These are phyloP conservation scores for Sialis fuliginosa DNA, from an alignment of 2,888 invertebrate genomes.

Conservation along the genomic window DNA sequence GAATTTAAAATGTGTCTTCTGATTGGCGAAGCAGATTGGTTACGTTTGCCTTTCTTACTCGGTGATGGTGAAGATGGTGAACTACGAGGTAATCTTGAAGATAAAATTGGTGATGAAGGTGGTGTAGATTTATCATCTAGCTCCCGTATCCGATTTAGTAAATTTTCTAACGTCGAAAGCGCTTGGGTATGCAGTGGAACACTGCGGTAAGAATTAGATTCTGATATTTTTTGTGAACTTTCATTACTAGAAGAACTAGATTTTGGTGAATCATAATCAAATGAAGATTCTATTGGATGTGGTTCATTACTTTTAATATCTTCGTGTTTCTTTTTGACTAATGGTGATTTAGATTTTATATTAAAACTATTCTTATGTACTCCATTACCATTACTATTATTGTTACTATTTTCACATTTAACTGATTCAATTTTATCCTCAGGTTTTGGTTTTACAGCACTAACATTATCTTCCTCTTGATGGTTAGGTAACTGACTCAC, in stretches of 20 bases:
- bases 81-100: slow-evolving; percentile 51
- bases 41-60: slow-evolving; percentile 51
- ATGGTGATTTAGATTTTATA: too few species aligned
- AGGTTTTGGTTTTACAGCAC: too few species aligned
- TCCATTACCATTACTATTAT: too few species aligned
- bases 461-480: slow-evolving; percentile 14
- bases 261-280: neutral
- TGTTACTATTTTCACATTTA: too few species aligned
- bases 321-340: too few species aligned
- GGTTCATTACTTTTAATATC: too few species aligned
- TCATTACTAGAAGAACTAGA: slow-evolving; percentile 8
- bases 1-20: slow-evolving; percentile 65
- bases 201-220: slow-evolving; percentile 6
- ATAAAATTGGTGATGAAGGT: slow-evolving; percentile 27
- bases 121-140: slow-evolving; percentile 31
- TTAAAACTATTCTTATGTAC: too few species aligned
- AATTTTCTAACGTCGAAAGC: slow-evolving; percentile 36
- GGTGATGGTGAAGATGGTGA: slow-evolving; percentile 60
- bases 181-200: slow-evolving; percentile 29
- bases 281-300: too few species aligned
- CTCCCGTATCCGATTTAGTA: slow-evolving; percentile 34
- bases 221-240: slow-evolving; percentile 10
- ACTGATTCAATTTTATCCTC: too few species aligned
- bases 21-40: slow-evolving; percentile 66
- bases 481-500: slow-evolving; percentile 13